phyloP scores from a whole-genome alignment of 2,888 invertebrate species.

The Auanema freiburgensis region DNA sequence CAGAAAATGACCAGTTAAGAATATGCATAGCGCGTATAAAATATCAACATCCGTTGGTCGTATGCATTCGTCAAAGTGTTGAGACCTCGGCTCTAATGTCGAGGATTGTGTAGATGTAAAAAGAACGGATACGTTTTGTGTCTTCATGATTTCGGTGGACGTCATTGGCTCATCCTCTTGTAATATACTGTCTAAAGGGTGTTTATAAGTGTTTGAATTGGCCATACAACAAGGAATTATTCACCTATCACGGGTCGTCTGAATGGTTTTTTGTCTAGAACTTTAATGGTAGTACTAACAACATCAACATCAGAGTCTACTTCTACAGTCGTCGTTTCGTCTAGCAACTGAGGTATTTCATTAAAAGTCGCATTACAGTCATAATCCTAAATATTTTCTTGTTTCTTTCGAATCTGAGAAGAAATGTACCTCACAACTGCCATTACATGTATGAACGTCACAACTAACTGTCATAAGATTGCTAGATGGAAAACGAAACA shows the following conservation, averaged over 20 bases:
- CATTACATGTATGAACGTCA: slow-evolving; percentile 30
- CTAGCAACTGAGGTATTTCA: slow-evolving; percentile 24
- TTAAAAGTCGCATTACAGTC: slow-evolving; percentile 18
- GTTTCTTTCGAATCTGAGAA: neutral
- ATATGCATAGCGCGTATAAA: slow-evolving; percentile 31
- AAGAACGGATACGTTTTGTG: neutral
- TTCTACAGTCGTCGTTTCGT: slow-evolving; percentile 26
- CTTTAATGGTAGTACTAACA: slow-evolving; percentile 4
- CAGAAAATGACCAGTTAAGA: slow-evolving; percentile 24
- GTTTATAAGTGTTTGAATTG: neutral
- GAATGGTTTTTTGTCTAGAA: slow-evolving; percentile 9
- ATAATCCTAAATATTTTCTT: neutral
- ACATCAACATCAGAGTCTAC: slow-evolving; percentile 9
- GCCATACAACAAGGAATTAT: neutral
- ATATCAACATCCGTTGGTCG: slow-evolving; percentile 32
- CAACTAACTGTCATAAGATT: slow-evolving; percentile 27
- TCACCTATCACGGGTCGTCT: too few relatives aligned
- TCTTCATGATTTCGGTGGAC: neutral
- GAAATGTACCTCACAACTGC: slow-evolving; percentile 24
- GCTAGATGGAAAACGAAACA: slow-evolving; percentile 38
- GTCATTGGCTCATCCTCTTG: neutral
- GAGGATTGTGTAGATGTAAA: neutral
- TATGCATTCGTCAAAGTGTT: slow-evolving; percentile 20
- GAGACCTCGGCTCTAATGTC: slow-evolving; percentile 8
- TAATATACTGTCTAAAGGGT: neutral